Base-by-base conservation (phyloP, 2,888 invertebrate genomes). In the Platypus cylindrus region DNA sequence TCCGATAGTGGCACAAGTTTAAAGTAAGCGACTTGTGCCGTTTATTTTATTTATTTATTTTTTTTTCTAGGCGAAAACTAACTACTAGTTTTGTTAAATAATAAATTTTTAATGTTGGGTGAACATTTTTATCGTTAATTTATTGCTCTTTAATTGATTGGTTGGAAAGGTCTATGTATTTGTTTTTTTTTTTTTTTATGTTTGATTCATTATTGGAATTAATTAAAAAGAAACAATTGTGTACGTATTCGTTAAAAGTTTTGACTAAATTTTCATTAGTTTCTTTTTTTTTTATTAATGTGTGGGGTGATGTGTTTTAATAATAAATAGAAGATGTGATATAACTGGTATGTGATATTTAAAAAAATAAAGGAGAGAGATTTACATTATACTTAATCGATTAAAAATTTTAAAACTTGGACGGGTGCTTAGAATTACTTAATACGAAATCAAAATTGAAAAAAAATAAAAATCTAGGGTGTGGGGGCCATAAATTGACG, bases 1-100 rank as follows among this genome's bases (percentile, higher is more conserved):
- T n/a, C n/a, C n/a, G 58, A 58, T 49, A 55, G 50, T 41, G 57
- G 57, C 48, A 56, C 57, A 52, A 55, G 56, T 56, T 56, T 56
- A 54, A 58, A 58, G 52, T 56, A 56, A 54, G 54, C 54, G 53
- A 51, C 50, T n/a, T 38, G 40, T 50, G 54, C 55, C 55, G 52
- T 49, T 54, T n/a, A n/a, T n/a, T n/a, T n/a, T n/a, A n/a, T n/a
- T n/a, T n/a, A n/a, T n/a, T n/a, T n/a, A n/a, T n/a, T n/a, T n/a
- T n/a, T n/a, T n/a, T n/a, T n/a, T 54, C 54, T 58, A 55, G 56
- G 54, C 55, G 53, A 44, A 44, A 42, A 38, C 40, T n/a, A n/a
- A n/a, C n/a, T 40, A 54, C 48, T 55, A 56, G 56, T 54, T 53
- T 56, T 56, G 56, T 54, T 54, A 56, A 51, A 56, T 56, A 56